Conservation (phyloP, 1,140 invertebrate genomes). For the Drosophila ohnishii region DNA sequence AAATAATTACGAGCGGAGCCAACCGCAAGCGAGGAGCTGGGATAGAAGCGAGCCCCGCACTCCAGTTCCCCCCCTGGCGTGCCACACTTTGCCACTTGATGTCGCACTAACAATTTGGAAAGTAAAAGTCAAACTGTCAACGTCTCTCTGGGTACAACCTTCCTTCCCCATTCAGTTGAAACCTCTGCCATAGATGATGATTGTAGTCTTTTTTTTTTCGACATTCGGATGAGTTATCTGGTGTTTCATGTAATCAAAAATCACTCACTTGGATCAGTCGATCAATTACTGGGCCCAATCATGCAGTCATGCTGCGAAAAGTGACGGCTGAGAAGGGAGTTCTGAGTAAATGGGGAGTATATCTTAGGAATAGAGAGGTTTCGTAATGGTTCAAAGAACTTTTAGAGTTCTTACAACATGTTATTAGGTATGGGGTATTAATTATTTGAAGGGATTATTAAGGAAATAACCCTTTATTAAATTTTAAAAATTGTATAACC, state of each 20-base stretch:
- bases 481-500: background rate
- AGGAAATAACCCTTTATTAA: background rate
- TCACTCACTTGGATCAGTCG: constrained; percentile 72
- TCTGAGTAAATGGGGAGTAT: constrained; percentile 14
- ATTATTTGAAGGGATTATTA: background rate
- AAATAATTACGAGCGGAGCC: constrained; percentile 65
- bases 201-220: constrained; percentile 35
- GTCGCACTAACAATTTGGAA: constrained; percentile 63
- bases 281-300: constrained; percentile 74
- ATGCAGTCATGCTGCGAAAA: constrained; percentile 60
- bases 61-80: constrained; percentile 6
- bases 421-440: background rate
- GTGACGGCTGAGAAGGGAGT: constrained; percentile 15
- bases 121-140: constrained; percentile 76
- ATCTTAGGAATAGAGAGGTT: background rate
- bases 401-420: background rate
- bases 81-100: constrained; percentile 39
- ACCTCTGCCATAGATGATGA: constrained; percentile 17
- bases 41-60: constrained; percentile 25
- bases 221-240: constrained; percentile 30
- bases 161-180: constrained; percentile 31
- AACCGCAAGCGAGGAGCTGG: constrained; percentile 53
- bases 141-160: constrained; percentile 41
- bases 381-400: constrained; percentile 27
- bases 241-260: constrained; percentile 72